Base-by-base conservation (phyloP, 2,888 invertebrate genomes). In the Andrena bicolor region DNA sequence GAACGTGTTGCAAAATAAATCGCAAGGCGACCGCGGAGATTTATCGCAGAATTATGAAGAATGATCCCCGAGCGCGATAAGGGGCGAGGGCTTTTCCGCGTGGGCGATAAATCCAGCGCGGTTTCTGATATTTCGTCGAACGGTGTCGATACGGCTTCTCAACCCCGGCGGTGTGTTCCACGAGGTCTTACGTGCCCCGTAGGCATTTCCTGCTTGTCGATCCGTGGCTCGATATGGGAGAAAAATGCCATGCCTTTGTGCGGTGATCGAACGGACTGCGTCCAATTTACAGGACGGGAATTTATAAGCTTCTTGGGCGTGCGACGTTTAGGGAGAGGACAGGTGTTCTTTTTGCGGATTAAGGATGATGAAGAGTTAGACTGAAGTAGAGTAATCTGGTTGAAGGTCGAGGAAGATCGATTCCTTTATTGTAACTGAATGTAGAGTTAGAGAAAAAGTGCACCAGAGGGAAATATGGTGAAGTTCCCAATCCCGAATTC, bases 1-100 rank as follows among this genome's bases (percentile, higher is more conserved):
- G 10, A 10, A 49, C 1, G 73, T 56, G 32, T 80, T 51, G 61
- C 32, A 3, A 70, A 83, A 83, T 84, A 83, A 82, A 83, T 80
- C 76, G 65, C 53, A n/a, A n/a, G 56, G 10, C 30, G 60, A 53
- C 60, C 72, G 51, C 58, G 2, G 53, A 65, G 82, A 83, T 83
- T 83, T 83, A 83, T 83, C 35, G 72, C 35, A 35, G 72, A 77
- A 83, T 81, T 83, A 83, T 73, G 72, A 82, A 73, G 69, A 77
- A 66, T 60, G 64, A 73, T 61, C 56, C 41, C 1, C 56, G 56
- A 26, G 28, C 70, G 66, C 58, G 30, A 64, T 65, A 7, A 35
- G 20, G 49, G 16, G 23, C 56, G 0, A 23, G 53, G 63, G 28
- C 30, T 73, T 32, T 28, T 23, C 51, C 30, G 56, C 49, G n/a